Evolutionary conservation across 2,113 vertebrate species (phyloP), one percentile per base, ranked within the genome.

Genomic region (Suricata suricatta): DNA sequence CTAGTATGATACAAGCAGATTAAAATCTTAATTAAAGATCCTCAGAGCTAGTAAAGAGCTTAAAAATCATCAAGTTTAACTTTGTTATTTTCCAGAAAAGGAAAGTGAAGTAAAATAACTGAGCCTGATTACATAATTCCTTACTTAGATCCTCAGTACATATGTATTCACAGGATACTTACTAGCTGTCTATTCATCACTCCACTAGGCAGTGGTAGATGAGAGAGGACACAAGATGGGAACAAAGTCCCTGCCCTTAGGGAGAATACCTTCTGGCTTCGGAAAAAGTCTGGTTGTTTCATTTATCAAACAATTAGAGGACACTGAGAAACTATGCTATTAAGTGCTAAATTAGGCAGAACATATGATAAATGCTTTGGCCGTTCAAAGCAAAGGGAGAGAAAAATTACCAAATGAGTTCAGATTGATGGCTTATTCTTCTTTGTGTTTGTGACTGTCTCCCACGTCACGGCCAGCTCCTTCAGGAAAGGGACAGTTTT

Each of bases 251-350:
- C 41, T 97, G 64, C 68, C 92, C 77, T 92, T 68, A 92, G 31
- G 69, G 19, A 95, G 63, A 96, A 80, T 74, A 63, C 27, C 93
- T 83, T 88, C 94, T 87, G 66, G 2, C 29, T 85, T 50, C 23
- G 21, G 38, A 92, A 91, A 83, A 23, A 47, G 27, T 47, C 74
- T 77, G 41, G 74, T 47, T 77, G 74, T 94, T 90, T 66, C 79
- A 95, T 52, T 64, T 72, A 84, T 96, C 84, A 97, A 96, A 96
- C 15, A 95, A 95, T 93, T 95, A 96, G n/a, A 94, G 54, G 83
- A 96, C 80, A 97, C 74, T 72, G 80, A 96, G 87, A 92, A 97
- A 96, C 63, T 96, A 77, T 93, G 35, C 87, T 96, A 97, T 84
- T 95, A 90, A 86, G 52, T 71, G 35, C 47, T 96, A 96, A 96